A percentile compares a stretch with the other conserved stretches of the same genome.
These are phyloP conservation scores for Dasyurus viverrinus DNA, from an alignment of 2,113 vertebrate genomes.

Conservation along the genomic window DNA sequence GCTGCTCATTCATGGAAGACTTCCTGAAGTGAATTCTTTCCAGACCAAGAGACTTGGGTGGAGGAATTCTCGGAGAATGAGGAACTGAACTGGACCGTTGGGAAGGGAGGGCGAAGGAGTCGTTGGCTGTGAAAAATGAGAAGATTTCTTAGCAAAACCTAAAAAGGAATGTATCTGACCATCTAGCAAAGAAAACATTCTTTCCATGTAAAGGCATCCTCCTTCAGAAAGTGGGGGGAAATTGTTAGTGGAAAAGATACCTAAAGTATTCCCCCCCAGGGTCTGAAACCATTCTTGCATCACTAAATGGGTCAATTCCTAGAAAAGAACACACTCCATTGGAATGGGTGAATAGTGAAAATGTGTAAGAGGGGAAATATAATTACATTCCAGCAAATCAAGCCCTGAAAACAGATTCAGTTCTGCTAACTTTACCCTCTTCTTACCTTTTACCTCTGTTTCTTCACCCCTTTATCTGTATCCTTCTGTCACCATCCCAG, in stretches of 20 bases:
- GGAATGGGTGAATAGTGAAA: background rate
- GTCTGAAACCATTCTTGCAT: background rate
- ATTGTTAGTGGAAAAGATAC: background rate
- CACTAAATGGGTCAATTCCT: background rate
- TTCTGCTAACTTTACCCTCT: background rate
- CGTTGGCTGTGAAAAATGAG: constrained; percentile 77
- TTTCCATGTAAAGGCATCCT: background rate
- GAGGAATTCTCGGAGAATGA: constrained; percentile 91
- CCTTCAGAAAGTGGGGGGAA: background rate
- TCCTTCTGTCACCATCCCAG: background rate
- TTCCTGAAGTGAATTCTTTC: constrained; percentile 87
- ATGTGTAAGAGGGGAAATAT: background rate
- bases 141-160: constrained; percentile 13
- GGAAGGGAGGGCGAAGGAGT: constrained; percentile 80
- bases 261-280: background rate
- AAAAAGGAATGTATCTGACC: background rate
- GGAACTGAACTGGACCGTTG: constrained; percentile 90
- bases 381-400: background rate
- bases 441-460: background rate
- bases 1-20: constrained; percentile 83
- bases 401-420: background rate
- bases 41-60: constrained; percentile 88
- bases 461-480: background rate
- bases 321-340: background rate
- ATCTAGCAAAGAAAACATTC: background rate